Conservation (phyloP, 2,113 vertebrate species). For the Pogonocichla stellata region DNA sequence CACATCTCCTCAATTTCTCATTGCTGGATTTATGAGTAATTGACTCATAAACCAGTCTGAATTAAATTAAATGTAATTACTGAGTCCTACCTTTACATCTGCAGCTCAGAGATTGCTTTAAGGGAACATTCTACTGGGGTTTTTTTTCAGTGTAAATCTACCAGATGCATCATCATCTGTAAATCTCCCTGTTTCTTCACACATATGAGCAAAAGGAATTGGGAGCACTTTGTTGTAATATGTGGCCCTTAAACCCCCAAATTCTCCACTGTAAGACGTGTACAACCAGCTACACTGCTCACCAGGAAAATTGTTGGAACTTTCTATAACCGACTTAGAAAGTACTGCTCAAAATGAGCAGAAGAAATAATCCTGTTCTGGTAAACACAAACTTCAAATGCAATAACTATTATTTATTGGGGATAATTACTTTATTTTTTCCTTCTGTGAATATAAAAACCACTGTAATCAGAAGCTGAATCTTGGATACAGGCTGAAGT, state of each 20-base stretch:
- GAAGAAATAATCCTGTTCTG: background rate
- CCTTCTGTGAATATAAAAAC: background rate
- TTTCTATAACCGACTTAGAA: background rate
- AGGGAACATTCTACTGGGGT: background rate
- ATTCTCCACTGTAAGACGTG: background rate
- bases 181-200: background rate
- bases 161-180: background rate
- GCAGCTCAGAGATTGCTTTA: background rate
- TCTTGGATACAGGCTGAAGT: background rate
- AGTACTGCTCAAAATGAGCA: background rate
- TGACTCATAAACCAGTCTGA: background rate
- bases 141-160: background rate
- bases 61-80: background rate
- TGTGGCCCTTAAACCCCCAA: background rate
- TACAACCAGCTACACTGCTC: background rate
- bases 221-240: background rate
- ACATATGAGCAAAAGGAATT: background rate
- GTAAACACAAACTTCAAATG: background rate
- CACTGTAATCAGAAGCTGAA: background rate
- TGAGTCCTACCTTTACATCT: background rate
- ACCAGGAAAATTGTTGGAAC: background rate
- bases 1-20: background rate
- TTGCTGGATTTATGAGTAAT: background rate
- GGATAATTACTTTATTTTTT: background rate
- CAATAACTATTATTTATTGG: background rate